phyloP scores from a whole-genome alignment of 2,888 invertebrate genomes.

The Drosophila hamatofila region DNA sequence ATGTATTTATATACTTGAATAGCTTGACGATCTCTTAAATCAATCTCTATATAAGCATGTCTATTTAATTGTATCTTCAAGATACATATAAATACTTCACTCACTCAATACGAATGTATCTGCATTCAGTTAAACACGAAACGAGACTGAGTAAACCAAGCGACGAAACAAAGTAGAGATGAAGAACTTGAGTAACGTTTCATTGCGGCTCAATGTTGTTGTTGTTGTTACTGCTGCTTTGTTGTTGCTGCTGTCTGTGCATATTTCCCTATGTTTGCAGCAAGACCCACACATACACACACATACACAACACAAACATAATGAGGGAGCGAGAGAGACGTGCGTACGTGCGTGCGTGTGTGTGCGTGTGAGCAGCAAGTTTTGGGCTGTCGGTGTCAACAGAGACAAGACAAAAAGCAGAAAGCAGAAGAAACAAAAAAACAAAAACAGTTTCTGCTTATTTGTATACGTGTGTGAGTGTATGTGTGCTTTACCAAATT shows the following conservation, averaged over 20 bases:
- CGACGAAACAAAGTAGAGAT: conserved; percentile 6
- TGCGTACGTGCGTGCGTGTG: not conserved
- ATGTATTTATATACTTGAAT: not conserved
- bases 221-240: conserved; percentile 2
- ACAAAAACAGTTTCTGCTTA: conserved; percentile 30
- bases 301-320: not conserved
- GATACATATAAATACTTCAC: conserved; percentile 33
- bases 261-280: conserved; percentile 4
- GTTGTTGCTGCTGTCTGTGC: not conserved
- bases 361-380: conserved; percentile 22
- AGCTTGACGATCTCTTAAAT: not conserved
- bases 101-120: conserved; percentile 40
- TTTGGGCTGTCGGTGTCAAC: conserved; percentile 28
- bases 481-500: conserved; percentile 66
- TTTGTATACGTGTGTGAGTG: conserved; percentile 20
- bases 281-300: not conserved
- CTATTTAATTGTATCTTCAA: conserved; percentile 40
- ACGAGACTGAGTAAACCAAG: conserved; percentile 43
- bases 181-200: conserved; percentile 43
- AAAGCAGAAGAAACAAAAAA: conserved; percentile 25
- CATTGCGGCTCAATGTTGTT: conserved; percentile 30
- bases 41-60: not conserved
- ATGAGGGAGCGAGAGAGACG: not conserved
- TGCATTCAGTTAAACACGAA: conserved; percentile 33
- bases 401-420: conserved; percentile 24